A percentile compares a stretch with the other conserved stretches of the same genome.
Conservation (phyloP, 2,888 invertebrate genomes). For the Chymomyza fuscimana region DNA sequence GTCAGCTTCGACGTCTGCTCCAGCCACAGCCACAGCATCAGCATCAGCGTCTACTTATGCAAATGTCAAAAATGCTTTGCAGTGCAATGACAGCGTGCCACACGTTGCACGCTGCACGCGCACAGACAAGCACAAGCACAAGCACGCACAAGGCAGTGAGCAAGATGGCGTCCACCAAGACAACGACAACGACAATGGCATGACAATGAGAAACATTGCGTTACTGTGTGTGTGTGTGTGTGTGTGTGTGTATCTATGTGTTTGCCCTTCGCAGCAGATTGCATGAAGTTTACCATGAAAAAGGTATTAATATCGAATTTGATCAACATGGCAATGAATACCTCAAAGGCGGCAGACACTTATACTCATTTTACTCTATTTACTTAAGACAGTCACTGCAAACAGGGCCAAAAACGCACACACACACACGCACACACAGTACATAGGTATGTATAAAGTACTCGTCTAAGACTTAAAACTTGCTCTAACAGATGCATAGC, state of each 20-base stretch:
- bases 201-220: slow-evolving; percentile 1
- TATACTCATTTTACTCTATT: neutral
- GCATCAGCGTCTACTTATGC: slow-evolving; percentile 53
- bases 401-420: slow-evolving; percentile 20
- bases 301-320: neutral
- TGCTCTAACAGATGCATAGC: neutral
- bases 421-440: slow-evolving; percentile 1
- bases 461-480: neutral
- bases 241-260: neutral
- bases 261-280: neutral
- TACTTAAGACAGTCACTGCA: neutral
- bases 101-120: slow-evolving; percentile 1
- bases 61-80: slow-evolving; percentile 65
- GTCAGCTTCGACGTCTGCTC: slow-evolving; percentile 2
- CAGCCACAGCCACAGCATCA: neutral
- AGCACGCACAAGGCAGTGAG: neutral
- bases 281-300: neutral
- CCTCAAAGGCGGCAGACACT: neutral
- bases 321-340: neutral
- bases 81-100: slow-evolving; percentile 58
- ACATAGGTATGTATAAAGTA: slow-evolving; percentile 7
- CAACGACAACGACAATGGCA: neutral
- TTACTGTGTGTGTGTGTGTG: neutral
- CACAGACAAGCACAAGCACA: neutral
- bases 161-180: neutral